Conservation (phyloP, 2,113 vertebrate genomes). For the Labeo rohita region DNA sequence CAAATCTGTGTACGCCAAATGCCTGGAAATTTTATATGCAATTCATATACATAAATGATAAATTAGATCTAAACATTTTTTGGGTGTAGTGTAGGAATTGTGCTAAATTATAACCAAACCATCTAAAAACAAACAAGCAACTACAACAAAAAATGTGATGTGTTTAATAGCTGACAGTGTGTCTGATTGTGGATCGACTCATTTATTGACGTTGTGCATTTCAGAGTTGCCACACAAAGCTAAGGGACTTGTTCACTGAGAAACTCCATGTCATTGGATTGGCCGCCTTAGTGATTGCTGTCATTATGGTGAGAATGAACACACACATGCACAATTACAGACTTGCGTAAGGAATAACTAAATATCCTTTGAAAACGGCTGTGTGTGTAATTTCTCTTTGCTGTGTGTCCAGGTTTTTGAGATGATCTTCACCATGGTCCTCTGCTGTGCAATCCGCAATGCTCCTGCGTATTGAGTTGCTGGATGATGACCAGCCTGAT, state of each 20-base stretch:
- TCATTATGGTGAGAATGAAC: constrained; percentile 88
- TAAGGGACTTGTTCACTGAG: constrained; percentile 86
- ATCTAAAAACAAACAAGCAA: not conserved
- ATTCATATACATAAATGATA: not conserved
- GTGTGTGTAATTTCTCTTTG: constrained; percentile 15
- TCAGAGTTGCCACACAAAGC: constrained; percentile 83
- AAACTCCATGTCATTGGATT: constrained; percentile 93
- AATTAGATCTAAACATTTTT: not conserved
- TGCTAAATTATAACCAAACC: not conserved
- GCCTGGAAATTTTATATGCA: not conserved
- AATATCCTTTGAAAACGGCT: not conserved
- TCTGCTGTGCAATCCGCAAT: constrained; percentile 54
- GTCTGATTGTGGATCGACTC: not conserved
- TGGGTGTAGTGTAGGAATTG: not conserved
- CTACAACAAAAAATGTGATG: not conserved
- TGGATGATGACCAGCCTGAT: not conserved
- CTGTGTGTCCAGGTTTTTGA: constrained; percentile 47
- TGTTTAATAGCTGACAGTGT: not conserved
- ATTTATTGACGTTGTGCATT: constrained; percentile 19
- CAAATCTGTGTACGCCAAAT: not conserved
- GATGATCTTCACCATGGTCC: constrained; percentile 56
- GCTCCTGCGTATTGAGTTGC: constrained; percentile 43
- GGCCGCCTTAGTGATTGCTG: constrained; percentile 87
- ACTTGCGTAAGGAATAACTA: constrained; percentile 2
- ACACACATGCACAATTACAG: not conserved